Evolutionary conservation across 2,797 vertebrate species (phyloP), one percentile per base, ranked within the genome.

Genomic region (Babyrousa celebensis): DNA sequence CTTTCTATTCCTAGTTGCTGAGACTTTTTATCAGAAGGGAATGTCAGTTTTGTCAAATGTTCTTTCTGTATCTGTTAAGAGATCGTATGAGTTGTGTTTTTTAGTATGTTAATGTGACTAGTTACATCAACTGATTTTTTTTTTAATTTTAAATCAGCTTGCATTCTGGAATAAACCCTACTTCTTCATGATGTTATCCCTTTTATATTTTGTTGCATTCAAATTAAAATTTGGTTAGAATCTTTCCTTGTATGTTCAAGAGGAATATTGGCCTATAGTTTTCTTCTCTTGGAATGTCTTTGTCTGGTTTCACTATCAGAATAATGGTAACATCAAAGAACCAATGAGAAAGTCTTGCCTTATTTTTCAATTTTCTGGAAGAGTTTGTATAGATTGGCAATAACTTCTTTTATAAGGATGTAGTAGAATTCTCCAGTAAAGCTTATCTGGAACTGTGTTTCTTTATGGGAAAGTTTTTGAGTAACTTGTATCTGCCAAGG

Each of bases 321-420:
- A 89, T 89, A 96, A 71, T 84, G 63, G 29, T 88, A 54, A 70
- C 62, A 8, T 90, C 20, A 79, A 56, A 85, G 58, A 72, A 63
- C 48, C 20, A 92, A 12, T 78, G 89, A 29, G 27, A 94, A 89
- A 84, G 70, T 83, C 71, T 27, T 89, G 29, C 27, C 12, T 89
- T 58, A 20, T 60, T 80, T 86, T 79, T 79, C 29, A 6, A 65
- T 78, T 94, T 95, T 84, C 63, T 74, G 25, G 16, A 85, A 68
- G 12, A 79, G 16, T 40, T 96, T 89, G 23, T 62, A 12, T 77
- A 91, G 29, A 75, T 71, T 85, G 21, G 23, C 5, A 82, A 71
- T 74, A 82, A 70, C 83, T 89, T 93, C 43, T 95, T 48, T 23
- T 40, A 43, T 65, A 88, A 84, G 63, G 88, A 67, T 67, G 77